Percentiles rank a stretch among this genome's conserved stretches.
Evolutionary conservation across 2,888 invertebrate genomes (phyloP).

Genomic region (Metopia argyrocephala): DNA sequence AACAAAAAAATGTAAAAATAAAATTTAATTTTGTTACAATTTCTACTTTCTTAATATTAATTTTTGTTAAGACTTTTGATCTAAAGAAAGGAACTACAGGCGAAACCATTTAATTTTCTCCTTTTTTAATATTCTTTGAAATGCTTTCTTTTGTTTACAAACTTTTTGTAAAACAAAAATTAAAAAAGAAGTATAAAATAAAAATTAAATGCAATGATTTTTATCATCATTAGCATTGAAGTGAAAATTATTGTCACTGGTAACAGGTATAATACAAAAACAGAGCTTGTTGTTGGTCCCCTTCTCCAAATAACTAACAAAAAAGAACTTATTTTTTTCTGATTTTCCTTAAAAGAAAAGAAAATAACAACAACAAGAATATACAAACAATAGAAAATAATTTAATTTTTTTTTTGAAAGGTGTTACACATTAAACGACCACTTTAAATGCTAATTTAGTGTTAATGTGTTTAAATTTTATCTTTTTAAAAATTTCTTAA

Average conservation of each 20-base stretch:
- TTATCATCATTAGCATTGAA: slow-evolving; percentile 7
- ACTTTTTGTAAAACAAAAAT: not conserved
- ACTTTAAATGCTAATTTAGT: slow-evolving; percentile 61
- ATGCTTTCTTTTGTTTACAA: not conserved
- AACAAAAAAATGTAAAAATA: not conserved
- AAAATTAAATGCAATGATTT: slow-evolving; percentile 14
- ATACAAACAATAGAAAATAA: not conserved
- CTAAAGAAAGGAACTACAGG: not conserved
- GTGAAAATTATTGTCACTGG: slow-evolving; percentile 9
- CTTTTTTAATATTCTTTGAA: not conserved
- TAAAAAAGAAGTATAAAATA: not conserved
- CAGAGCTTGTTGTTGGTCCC: not conserved
- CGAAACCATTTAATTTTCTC: not conserved
- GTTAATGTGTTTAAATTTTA: slow-evolving; percentile 21
- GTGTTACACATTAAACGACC: slow-evolving; percentile 50
- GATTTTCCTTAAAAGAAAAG: not conserved
- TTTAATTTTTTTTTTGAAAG: slow-evolving; percentile 12
- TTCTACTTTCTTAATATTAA: slow-evolving; percentile 14
- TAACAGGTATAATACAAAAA: not conserved
- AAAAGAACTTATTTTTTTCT: not conserved
- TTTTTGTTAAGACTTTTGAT: not conserved
- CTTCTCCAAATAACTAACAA: not conserved
- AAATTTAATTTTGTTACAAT: slow-evolving; percentile 4
- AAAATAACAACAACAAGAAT: not conserved
- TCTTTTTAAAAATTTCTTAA: not conserved